phyloP scores from a whole-genome alignment of 2,888 invertebrate species.

The Philaethria dido region DNA sequence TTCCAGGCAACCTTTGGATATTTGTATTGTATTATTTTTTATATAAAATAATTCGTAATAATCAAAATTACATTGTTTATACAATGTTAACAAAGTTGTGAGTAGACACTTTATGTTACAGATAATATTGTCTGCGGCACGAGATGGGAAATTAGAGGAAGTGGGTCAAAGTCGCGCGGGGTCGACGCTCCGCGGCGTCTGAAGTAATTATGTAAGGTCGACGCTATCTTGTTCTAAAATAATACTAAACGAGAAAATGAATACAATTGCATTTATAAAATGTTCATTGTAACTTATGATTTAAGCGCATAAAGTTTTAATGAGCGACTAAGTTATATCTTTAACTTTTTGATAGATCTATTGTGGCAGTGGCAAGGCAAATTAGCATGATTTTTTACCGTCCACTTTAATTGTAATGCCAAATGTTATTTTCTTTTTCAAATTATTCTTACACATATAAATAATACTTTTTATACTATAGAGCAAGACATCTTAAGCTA shows the following conservation, averaged over 20 bases:
- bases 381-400: neutral
- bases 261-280: constrained; percentile 6
- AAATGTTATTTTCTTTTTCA: neutral
- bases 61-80: neutral
- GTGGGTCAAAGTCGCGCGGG: constrained; percentile 81
- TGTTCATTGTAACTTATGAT: neutral
- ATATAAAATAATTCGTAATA: too few species aligned
- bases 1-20: too few species aligned
- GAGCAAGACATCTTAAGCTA: constrained; percentile 31
- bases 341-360: neutral
- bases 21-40: too few species aligned
- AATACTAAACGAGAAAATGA: constrained; percentile 20
- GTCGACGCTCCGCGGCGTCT: constrained; percentile 71
- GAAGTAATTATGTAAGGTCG: constrained; percentile 76
- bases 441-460: neutral
- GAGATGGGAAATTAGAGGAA: constrained; percentile 80
- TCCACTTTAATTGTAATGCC: neutral
- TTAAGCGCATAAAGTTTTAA: neutral
- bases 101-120: constrained; percentile 19
- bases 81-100: neutral
- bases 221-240: constrained; percentile 50
- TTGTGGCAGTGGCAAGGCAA: too few species aligned
- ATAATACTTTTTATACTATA: constrained; percentile 33
- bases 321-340: neutral
- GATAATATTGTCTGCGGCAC: constrained; percentile 61